phyloP scores from a whole-genome alignment of 2,113 vertebrate species.

The Dipodomys stephensi region DNA sequence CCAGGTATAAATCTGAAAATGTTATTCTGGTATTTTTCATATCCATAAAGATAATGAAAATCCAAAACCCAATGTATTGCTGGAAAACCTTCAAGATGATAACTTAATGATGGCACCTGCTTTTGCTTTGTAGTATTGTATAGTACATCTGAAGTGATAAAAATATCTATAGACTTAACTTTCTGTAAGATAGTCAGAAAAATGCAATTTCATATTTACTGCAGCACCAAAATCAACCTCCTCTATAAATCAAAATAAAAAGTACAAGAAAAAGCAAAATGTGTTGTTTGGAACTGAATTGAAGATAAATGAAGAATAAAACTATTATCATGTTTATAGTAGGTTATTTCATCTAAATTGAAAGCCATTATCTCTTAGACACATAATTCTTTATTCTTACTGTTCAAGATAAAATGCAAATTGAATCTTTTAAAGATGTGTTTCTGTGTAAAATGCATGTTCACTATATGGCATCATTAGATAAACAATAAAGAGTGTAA shows the following conservation, averaged over 20 bases:
- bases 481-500: slow-evolving; percentile 58
- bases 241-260: background rate
- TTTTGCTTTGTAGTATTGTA: background rate
- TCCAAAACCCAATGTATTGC: background rate
- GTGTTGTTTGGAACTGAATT: background rate
- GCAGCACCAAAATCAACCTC: background rate
- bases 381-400: background rate
- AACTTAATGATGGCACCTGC: background rate
- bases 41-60: background rate
- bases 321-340: background rate
- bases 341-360: background rate
- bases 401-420: background rate
- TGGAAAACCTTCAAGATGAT: background rate
- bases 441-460: background rate
- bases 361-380: background rate
- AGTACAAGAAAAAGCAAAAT: background rate
- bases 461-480: slow-evolving; percentile 85
- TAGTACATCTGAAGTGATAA: background rate
- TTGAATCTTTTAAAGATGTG: background rate
- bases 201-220: background rate
- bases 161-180: background rate
- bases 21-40: background rate
- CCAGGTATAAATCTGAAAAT: background rate
- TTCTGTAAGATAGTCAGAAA: background rate
- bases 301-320: background rate